Evolutionary conservation across 2,797 vertebrate genomes (phyloP).

Genomic region (Sebastes miniatus): DNA sequence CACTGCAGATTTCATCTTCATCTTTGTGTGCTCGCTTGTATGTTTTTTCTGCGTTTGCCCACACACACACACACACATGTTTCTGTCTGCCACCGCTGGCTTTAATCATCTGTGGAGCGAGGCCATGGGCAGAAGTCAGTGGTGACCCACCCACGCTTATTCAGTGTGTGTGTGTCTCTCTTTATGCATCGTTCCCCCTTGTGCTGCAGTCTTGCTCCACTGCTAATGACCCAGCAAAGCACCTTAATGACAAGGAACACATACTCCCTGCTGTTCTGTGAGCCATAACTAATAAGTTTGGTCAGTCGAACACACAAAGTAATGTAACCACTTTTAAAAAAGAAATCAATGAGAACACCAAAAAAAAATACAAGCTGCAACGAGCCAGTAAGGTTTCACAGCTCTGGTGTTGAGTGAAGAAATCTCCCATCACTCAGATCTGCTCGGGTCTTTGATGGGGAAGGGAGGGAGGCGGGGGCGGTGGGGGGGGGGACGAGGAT

Average conservation of each 20-base stretch:
- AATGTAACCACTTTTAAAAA: conserved; percentile 34
- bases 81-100: conserved; percentile 60
- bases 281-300: conserved; percentile 69
- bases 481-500: background rate
- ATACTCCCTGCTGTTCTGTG: conserved; percentile 59
- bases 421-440: conserved; percentile 61
- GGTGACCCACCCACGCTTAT: conserved; percentile 73
- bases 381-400: conserved; percentile 40
- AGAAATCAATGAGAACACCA: conserved; percentile 46
- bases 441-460: conserved; percentile 64
- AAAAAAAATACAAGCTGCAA: conserved; percentile 24
- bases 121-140: conserved; percentile 72
- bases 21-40: conserved; percentile 6
- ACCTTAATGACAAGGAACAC: conserved; percentile 78
- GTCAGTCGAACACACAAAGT: conserved; percentile 60
- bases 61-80: conserved; percentile 5
- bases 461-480: background rate
- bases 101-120: conserved; percentile 82
- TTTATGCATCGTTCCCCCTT: conserved; percentile 32
- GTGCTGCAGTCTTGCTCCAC: conserved; percentile 53
- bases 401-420: conserved; percentile 31
- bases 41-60: conserved; percentile 25
- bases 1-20: conserved; percentile 44
- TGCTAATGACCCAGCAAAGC: conserved; percentile 72
- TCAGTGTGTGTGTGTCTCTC: conserved; percentile 13